Evolutionary conservation across 2,797 vertebrate species (phyloP), one percentile per base, ranked within the genome.

Genomic region (Euphonia xanthogaster): DNA sequence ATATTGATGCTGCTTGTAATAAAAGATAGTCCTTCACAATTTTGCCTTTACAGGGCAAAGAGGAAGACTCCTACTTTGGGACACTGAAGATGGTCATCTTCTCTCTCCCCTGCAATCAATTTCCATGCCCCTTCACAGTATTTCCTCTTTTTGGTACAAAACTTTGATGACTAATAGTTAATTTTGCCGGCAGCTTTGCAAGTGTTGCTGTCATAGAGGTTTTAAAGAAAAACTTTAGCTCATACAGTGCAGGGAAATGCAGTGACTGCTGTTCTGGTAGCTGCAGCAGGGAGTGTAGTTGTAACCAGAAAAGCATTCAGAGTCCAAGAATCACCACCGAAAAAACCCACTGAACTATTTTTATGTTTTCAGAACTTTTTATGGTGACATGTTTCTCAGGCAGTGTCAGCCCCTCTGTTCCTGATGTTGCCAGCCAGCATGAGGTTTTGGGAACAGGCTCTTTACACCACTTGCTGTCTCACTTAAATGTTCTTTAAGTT

Each of bases 291-390:
- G 75, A 92, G 28, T 70, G 54, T 54, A 91, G 72, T 51, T 94
- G 72, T 68, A 74, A 90, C 88, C 85, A 93, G 86, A 95, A 94
- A 88, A 91, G 62, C 62, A 68, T 83, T 74, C 28, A 10, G 70
- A 75, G 76, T 92, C 82, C 91, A 94, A 88, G 86, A 88, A 83
- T 62, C 66, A 50, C 86, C 51, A 94, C 61, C 5, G 28, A 74
- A 89, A 81, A 88, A 91, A 1, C n/a, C 66, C 62, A 78, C 79
- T 72, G 83, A 83, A 60, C 73, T 91, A 88, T 86, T 91, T 75
- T 94, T 93, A 47, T 37, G 17, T 81, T 94, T 90, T 88, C 63
- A 82, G 62, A 68, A 90, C 88, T 93, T 88, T 86, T 66, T 78
- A 81, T 70, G 70, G 90, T 60, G 82, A 44, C 61, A 31, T 74